Conservation (phyloP, 1,140 invertebrate species). For the Schlechtendalia chinensis region DNA sequence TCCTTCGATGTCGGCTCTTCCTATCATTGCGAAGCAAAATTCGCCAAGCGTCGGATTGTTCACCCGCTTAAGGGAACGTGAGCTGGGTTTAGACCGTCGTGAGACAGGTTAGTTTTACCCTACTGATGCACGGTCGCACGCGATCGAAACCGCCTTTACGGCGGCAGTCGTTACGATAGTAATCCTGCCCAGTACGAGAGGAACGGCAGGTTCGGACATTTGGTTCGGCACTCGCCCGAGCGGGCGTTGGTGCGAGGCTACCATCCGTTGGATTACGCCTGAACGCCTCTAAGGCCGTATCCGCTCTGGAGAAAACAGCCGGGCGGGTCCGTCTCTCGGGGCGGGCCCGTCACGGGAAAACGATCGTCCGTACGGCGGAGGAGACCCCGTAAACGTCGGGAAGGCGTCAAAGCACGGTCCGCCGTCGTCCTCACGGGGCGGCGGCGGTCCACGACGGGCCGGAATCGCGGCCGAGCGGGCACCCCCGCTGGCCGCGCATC, state of each 20-base stretch:
- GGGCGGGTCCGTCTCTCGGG: conserved; percentile 49
- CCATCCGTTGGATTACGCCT: conserved; percentile 79
- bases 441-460: conserved; percentile 19
- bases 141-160: conserved; percentile 53
- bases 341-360: conserved; percentile 22
- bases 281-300: conserved; percentile 80
- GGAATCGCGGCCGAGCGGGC: conserved; percentile 11
- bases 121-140: no score
- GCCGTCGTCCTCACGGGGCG: no score
- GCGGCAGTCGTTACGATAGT: conserved; percentile 60
- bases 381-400: conserved; percentile 24
- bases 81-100: no score
- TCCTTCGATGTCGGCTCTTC: conserved; percentile 83
- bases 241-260: conserved; percentile 72
- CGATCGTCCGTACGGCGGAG: conserved; percentile 28
- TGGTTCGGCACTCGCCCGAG: conserved; percentile 71
- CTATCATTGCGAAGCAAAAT: conserved; percentile 84
- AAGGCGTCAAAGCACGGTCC: conserved; percentile 11
- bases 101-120: no score
- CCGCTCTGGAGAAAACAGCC: conserved; percentile 64
- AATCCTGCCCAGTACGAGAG: conserved; percentile 71
- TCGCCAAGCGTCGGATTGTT: conserved; percentile 78
- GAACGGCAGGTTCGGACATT: conserved; percentile 78
- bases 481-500: no score
- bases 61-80: no score